Conservation (phyloP, 2,888 invertebrate species). For the Athetis lepigone region DNA sequence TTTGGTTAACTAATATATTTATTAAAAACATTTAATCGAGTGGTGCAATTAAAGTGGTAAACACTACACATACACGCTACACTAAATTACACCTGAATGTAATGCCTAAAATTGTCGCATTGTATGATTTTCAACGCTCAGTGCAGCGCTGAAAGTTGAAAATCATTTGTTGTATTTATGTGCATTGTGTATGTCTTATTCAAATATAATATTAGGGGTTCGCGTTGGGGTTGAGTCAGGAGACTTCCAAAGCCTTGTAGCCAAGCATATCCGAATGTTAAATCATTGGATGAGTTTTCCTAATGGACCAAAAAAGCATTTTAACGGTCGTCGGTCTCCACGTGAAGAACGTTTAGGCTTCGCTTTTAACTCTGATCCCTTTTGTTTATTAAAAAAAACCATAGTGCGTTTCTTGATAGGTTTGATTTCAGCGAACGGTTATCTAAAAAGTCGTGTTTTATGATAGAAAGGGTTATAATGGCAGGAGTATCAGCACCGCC, state of each 20-base stretch:
- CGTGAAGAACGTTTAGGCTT: background rate
- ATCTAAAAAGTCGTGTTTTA: slow-evolving; percentile 56
- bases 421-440: slow-evolving; percentile 19
- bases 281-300: too few relatives aligned
- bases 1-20: background rate
- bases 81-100: too few relatives aligned
- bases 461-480: slow-evolving; percentile 63
- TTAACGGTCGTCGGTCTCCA: too few relatives aligned
- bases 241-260: too few relatives aligned
- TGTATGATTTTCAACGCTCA: background rate
- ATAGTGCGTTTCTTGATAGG: background rate
- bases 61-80: too few relatives aligned
- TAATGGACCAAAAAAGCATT: background rate
- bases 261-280: too few relatives aligned
- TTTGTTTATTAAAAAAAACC: background rate
- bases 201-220: too few relatives aligned
- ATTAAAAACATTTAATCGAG: background rate
- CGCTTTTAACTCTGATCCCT: background rate
- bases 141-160: background rate
- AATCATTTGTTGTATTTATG: too few relatives aligned
- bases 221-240: too few relatives aligned
- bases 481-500: slow-evolving; percentile 52
- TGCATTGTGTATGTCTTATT: too few relatives aligned
- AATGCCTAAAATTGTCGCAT: background rate
- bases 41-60: too few relatives aligned